These are phyloP conservation scores for Trachythela sp. DNA, from an alignment of 64 coral and sea anemone genomes.

Conservation along the genomic window DNA sequence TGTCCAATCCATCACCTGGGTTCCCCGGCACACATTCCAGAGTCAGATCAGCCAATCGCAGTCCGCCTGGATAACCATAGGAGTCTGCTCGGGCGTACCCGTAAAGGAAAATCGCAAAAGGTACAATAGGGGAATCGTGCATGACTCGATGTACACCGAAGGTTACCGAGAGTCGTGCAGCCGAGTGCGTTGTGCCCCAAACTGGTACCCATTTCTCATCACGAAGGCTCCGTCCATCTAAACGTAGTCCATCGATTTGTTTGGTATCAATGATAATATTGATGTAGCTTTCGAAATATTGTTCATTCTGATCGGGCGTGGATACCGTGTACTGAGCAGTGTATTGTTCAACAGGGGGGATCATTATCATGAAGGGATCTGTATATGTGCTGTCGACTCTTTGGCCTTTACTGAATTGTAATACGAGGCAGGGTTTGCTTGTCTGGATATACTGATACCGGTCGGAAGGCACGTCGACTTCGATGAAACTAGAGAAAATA, in stretches of 20 bases:
- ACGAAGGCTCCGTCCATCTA: conserved; percentile 9
- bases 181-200: neutral
- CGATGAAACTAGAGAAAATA: neutral
- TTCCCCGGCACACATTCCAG: neutral
- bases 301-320: conserved; percentile 27
- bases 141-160: conserved; percentile 2
- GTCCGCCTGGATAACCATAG: neutral
- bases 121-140: neutral
- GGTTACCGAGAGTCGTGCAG: neutral
- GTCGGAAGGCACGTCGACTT: neutral
- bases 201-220: conserved; percentile 15
- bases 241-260: neutral
- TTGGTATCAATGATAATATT: conserved; percentile 47
- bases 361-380: conserved; percentile 60
- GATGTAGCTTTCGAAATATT: conserved; percentile 28
- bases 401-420: conserved; percentile 51
- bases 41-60: neutral
- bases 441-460: conserved; percentile 15
- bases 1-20: neutral
- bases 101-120: neutral
- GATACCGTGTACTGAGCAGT: conserved; percentile 38
- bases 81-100: neutral
- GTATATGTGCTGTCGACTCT: neutral
- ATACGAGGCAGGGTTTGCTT: conserved; percentile 53
- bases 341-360: conserved; percentile 48